Conservation (phyloP, 2,797 vertebrate genomes). For the Centroberyx gerrardi region DNA sequence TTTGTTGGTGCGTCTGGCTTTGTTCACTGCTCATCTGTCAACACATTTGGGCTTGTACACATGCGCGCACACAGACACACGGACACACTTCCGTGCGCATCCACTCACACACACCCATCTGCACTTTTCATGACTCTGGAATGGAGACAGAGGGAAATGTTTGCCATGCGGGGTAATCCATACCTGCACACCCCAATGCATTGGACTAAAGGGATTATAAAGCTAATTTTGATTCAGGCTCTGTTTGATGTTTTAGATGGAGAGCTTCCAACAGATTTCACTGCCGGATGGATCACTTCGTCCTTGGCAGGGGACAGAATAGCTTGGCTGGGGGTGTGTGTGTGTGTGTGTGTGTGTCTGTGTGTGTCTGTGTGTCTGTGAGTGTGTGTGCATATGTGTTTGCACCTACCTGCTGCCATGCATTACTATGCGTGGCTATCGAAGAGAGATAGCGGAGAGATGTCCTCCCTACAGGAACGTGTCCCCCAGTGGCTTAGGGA, state of each 20-base stretch:
- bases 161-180: slow-evolving; percentile 67
- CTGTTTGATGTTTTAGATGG: slow-evolving; percentile 69
- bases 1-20: slow-evolving; percentile 28
- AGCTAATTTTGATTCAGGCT: slow-evolving; percentile 66
- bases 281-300: slow-evolving; percentile 54
- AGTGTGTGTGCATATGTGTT: not conserved
- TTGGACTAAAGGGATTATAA: slow-evolving; percentile 70
- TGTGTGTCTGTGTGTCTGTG: slow-evolving; percentile 24
- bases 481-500: not conserved
- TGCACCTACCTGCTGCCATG: not conserved
- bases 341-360: slow-evolving; percentile 10
- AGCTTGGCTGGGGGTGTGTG: slow-evolving; percentile 14
- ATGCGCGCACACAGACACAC: not conserved
- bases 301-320: slow-evolving; percentile 67
- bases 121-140: slow-evolving; percentile 30
- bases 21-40: slow-evolving; percentile 30
- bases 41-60: slow-evolving; percentile 33
- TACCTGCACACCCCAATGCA: slow-evolving; percentile 62
- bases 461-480: not conserved
- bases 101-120: not conserved
- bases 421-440: not conserved
- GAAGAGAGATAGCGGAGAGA: not conserved
- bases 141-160: slow-evolving; percentile 37
- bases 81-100: slow-evolving; percentile 1
- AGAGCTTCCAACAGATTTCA: slow-evolving; percentile 64